These are phyloP conservation scores for Pseudonaja textilis DNA, from an alignment of 2,113 vertebrate species.

Conservation along the genomic window DNA sequence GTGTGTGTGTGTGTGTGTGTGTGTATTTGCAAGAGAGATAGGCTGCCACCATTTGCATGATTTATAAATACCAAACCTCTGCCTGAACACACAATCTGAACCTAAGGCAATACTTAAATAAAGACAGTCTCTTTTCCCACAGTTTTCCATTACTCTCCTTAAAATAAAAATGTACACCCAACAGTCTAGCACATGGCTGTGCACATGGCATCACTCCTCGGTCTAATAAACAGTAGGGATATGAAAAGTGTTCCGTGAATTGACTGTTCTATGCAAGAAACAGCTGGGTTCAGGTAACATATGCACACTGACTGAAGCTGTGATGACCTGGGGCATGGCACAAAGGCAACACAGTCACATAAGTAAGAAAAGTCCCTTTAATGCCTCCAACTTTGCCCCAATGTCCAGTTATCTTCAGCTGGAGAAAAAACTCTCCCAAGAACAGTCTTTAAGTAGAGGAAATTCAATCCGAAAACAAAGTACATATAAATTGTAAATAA, in stretches of 20 bases:
- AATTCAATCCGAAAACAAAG: too few relatives aligned
- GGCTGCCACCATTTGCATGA: neutral
- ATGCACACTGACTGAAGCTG: neutral
- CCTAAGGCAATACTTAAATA: neutral
- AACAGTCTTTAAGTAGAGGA: too few relatives aligned
- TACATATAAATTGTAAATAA: too few relatives aligned
- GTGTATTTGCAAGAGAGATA: neutral
- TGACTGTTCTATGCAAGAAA: neutral
- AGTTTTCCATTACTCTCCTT: neutral
- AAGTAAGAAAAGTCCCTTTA: too few relatives aligned
- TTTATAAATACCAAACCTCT: neutral
- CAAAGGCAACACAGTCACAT: too few relatives aligned
- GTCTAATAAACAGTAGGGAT: neutral
- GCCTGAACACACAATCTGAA: neutral
- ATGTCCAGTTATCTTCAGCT: too few relatives aligned
- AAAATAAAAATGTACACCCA: neutral
- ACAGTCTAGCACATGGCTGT: neutral
- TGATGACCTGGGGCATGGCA: too few relatives aligned
- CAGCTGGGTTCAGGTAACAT: neutral
- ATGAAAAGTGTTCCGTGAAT: neutral
- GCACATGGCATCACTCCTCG: neutral
- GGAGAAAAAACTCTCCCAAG: too few relatives aligned
- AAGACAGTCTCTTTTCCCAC: neutral
- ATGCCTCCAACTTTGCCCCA: too few relatives aligned
- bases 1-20: too few relatives aligned